These are phyloP conservation scores for Calcarius lapponicus DNA, from an alignment of 2,797 vertebrate species.

Conservation along the genomic window DNA sequence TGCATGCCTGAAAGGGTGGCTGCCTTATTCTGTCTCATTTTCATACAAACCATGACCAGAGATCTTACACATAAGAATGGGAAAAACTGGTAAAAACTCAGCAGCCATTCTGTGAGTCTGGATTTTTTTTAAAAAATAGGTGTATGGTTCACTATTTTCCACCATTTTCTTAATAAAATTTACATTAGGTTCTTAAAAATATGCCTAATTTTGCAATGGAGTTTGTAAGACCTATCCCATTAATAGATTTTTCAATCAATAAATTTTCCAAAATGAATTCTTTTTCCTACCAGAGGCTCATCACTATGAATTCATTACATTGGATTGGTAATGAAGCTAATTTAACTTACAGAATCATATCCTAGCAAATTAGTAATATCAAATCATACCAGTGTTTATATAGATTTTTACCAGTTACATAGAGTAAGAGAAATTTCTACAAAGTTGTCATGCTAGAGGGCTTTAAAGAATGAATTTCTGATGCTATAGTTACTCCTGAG, in stretches of 20 bases:
- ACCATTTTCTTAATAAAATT: neutral
- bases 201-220: neutral
- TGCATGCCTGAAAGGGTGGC: neutral
- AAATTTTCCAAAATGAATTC: neutral
- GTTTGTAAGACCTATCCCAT: neutral
- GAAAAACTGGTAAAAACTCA: neutral
- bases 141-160: neutral
- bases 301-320: neutral
- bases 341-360: neutral
- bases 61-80: neutral
- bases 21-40: neutral
- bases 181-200: neutral
- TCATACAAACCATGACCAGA: neutral
- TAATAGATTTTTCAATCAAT: neutral
- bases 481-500: neutral
- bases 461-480: neutral
- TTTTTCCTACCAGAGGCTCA: neutral
- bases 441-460: neutral
- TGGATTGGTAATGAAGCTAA: neutral
- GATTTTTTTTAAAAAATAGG: fast-evolving
- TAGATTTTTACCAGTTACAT: neutral
- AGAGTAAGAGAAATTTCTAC: neutral
- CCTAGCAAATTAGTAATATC: neutral
- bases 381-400: neutral
- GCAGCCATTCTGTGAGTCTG: neutral